phyloP scores from a whole-genome alignment of 2,797 vertebrate species.

The Coendou prehensilis region DNA sequence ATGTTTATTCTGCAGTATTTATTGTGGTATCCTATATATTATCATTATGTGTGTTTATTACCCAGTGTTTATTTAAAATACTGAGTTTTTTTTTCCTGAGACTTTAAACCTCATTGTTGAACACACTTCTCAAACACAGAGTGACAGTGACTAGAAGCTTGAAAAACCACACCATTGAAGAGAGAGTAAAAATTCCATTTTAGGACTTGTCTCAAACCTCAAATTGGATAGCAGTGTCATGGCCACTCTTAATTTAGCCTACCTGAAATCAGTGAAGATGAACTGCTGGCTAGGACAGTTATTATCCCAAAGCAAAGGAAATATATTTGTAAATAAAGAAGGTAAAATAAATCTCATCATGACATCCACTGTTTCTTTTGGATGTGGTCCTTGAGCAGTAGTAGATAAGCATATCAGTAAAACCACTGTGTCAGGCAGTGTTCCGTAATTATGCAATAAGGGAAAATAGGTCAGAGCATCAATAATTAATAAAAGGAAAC shows the following conservation, averaged over 20 bases:
- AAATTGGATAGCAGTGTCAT: not conserved
- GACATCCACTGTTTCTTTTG: constrained; percentile 32
- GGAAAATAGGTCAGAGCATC: constrained; percentile 8
- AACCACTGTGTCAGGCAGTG: constrained; percentile 29
- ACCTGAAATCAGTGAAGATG: constrained; percentile 33
- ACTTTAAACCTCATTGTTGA: constrained; percentile 1
- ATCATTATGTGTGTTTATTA: constrained; percentile 8
- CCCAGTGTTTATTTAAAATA: constrained; percentile 51
- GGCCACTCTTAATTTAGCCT: constrained; percentile 26
- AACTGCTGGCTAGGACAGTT: not conserved
- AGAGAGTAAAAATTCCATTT: constrained; percentile 36
- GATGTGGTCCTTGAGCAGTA: constrained; percentile 35
- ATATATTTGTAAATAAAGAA: constrained; percentile 58
- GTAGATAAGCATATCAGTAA: constrained; percentile 58
- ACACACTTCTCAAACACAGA: not conserved
- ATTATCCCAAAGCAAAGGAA: constrained; percentile 59
- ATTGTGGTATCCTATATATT: not conserved
- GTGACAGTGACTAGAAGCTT: constrained; percentile 24
- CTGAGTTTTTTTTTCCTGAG: not conserved
- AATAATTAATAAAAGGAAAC: constrained; percentile 61
- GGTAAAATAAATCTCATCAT: constrained; percentile 50
- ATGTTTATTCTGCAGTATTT: constrained; percentile 41
- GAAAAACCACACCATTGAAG: constrained; percentile 42
- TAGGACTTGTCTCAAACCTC: not conserved
- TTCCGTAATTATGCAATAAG: constrained; percentile 43